These are phyloP conservation scores for Limnodromus scolopaceus DNA, from an alignment of 2,797 vertebrate species.

Conservation along the genomic window DNA sequence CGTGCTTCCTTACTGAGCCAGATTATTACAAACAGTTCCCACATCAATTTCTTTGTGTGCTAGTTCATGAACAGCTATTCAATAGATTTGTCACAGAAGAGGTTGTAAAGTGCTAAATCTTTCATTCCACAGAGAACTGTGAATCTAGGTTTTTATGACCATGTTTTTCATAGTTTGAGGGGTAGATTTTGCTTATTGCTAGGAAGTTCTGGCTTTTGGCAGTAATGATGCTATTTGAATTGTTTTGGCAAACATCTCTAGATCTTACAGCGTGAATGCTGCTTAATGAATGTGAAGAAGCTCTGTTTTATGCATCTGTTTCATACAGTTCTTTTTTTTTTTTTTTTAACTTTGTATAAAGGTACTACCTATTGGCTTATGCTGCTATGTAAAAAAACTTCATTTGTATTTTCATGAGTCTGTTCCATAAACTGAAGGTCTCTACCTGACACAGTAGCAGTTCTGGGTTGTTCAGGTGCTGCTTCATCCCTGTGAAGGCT, in stretches of 20 bases:
- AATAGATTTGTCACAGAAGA: background rate
- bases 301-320: background rate
- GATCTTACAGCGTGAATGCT: background rate
- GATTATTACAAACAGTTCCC: background rate
- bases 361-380: background rate
- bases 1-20: background rate
- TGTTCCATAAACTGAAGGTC: background rate
- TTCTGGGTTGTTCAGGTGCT: background rate
- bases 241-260: background rate
- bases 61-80: background rate
- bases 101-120: background rate
- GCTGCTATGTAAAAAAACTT: background rate
- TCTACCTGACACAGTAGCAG: background rate
- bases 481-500: background rate
- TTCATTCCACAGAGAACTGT: background rate
- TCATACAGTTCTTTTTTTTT: background rate
- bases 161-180: background rate
- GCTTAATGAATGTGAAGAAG: background rate
- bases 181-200: background rate
- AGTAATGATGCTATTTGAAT: background rate
- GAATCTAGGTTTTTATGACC: background rate
- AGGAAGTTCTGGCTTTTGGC: background rate
- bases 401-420: background rate
- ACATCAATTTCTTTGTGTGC: background rate
- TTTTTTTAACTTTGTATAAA: background rate